Percentiles rank a stretch among this genome's conserved stretches.
These are phyloP conservation scores for Harpalus rufipes DNA, from an alignment of 2,888 invertebrate genomes.

Conservation along the genomic window DNA sequence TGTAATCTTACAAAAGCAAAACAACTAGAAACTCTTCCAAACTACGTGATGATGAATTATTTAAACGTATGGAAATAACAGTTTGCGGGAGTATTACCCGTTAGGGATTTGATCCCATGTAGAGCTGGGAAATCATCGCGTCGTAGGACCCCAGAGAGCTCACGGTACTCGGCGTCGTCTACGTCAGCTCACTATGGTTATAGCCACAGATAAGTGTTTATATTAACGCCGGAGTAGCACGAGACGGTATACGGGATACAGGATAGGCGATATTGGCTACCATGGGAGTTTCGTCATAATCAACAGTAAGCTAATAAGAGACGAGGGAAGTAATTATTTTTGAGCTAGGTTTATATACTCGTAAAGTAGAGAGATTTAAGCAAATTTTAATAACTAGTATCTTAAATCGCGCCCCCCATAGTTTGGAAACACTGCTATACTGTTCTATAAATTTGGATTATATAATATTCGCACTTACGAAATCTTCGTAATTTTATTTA, in stretches of 20 bases:
- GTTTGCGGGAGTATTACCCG: slow-evolving; percentile 25
- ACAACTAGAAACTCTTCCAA: slow-evolving; percentile 7
- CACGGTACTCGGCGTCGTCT: slow-evolving; percentile 7
- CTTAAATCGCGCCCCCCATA: no score
- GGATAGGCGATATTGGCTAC: neutral
- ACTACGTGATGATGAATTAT: slow-evolving; percentile 26
- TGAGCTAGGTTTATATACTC: neutral
- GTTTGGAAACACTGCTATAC: no score
- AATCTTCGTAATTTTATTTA: no score
- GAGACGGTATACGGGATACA: neutral
- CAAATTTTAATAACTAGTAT: neutral
- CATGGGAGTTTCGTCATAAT: neutral
- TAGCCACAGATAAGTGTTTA: slow-evolving; percentile 45
- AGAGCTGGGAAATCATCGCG: slow-evolving; percentile 27
- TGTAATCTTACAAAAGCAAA: neutral
- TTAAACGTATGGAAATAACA: slow-evolving; percentile 35
- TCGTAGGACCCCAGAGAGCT: slow-evolving; percentile 9
- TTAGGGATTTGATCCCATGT: slow-evolving; percentile 34
- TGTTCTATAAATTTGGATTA: no score
- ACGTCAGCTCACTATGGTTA: slow-evolving; percentile 19
- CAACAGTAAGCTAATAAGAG: neutral
- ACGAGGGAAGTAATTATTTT: neutral
- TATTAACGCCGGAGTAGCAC: slow-evolving; percentile 9
- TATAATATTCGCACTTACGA: no score
- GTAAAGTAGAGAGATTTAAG: neutral